Base-by-base conservation (phyloP, 2,113 vertebrate species). In the Podarcis raffonei region DNA sequence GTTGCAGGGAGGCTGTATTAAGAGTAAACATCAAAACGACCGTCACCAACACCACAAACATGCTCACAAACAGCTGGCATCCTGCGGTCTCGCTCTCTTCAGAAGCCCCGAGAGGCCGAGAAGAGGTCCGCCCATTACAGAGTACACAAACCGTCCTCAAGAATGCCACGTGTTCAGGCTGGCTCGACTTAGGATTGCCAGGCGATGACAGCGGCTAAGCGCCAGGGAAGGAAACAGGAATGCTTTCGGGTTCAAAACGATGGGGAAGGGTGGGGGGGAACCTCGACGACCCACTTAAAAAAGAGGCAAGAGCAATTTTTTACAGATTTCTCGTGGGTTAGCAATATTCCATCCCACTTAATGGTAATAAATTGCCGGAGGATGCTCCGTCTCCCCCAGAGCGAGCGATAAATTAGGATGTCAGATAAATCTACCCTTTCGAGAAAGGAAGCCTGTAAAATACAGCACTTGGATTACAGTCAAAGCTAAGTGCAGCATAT, bases 41-140 rank as follows among this genome's bases (percentile, higher is more conserved):
- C 11, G 0, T 27, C 69, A 59, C 22, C 30, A 11, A 32, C 18
- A 25, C 42, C 78, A 1, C 88, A 85, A 92, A 93, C 82, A 27
- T 72, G 93, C 82, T 71, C n/a, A 0, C 30, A 91, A 92, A 11
- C 91, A 92, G 95, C 94, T 25, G 82, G 91, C 82, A 84, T 89
- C 87, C 76, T 22, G 81, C 8, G 1, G 81, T 20, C 6, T 1
- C 25, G 3, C 66, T 39, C 57, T 30, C 83, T 35, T 42, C 15
- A 1, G 0, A 37, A 92, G 16, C 11, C 89, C 23, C 18, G 0
- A 39, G 0, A 57, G 0, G 1, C 81, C 16, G 78, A 5, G 37
- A 66, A 92, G 89, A 82, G 77, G 87, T 62, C 39, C 89, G 30
- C 30, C n/a, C 1, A 3, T 16, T 9, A n/a, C 42, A 3, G 48